phyloP scores from a whole-genome alignment of 2,113 vertebrate genomes.

The Notarius quadriscutis region DNA sequence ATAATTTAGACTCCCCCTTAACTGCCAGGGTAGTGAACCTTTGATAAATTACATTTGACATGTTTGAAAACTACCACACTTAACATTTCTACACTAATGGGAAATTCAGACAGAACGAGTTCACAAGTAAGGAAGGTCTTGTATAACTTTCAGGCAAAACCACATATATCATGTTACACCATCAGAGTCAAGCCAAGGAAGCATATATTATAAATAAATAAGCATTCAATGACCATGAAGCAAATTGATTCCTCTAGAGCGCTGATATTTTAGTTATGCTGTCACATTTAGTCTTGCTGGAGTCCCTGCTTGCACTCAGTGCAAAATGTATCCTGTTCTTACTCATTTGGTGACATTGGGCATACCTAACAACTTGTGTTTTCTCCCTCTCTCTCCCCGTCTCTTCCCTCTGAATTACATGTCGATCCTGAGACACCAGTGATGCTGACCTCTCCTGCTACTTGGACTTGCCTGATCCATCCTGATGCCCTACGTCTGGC shows the following conservation, averaged over 20 bases:
- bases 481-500: no score
- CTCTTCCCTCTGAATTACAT: no score
- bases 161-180: slow-evolving; percentile 35
- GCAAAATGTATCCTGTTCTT: no score
- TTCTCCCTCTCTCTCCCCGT: no score
- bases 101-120: slow-evolving; percentile 54
- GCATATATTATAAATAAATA: neutral
- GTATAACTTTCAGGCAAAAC: neutral
- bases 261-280: no score
- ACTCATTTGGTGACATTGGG: no score
- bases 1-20: neutral
- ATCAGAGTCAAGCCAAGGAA: slow-evolving; percentile 11
- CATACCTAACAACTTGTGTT: no score
- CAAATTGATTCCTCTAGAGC: neutral
- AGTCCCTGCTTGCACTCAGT: no score
- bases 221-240: neutral
- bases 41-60: neutral
- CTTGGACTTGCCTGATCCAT: no score
- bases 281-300: no score
- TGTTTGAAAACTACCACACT: neutral
- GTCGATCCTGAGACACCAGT: no score
- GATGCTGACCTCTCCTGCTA: no score
- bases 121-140: slow-evolving; percentile 5
- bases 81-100: slow-evolving; percentile 51
- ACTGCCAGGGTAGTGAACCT: neutral